phyloP scores from a whole-genome alignment of 1,140 invertebrate species.

The Bursaphelenchus mucronatus region DNA sequence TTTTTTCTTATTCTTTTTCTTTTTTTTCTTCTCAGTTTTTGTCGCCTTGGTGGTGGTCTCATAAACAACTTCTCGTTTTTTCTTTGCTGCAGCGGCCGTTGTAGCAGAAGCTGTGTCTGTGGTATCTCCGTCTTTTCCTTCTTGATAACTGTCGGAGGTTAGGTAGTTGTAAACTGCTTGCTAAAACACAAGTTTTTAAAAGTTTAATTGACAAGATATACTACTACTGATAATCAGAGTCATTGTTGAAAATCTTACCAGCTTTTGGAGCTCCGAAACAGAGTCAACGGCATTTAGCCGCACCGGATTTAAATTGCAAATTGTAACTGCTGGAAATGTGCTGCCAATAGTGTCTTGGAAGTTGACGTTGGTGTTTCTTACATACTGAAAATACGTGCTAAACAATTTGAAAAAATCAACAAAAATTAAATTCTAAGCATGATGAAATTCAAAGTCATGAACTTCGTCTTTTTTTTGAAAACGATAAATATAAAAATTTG shows the following conservation, averaged over 20 bases:
- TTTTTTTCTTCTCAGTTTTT: neutral
- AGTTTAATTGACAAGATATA: neutral
- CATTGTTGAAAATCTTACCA: neutral
- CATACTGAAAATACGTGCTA: conserved; percentile 6
- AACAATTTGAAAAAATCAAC: no score
- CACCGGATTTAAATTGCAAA: conserved; percentile 21
- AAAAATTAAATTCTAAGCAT: no score
- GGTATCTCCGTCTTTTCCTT: neutral
- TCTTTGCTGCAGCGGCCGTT: neutral
- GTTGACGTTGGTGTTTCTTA: conserved; percentile 4
- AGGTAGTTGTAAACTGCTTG: conserved; percentile 23
- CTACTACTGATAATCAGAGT: no score
- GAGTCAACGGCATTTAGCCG: conserved; percentile 5
- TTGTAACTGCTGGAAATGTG: conserved; percentile 3
- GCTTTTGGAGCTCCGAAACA: conserved; percentile 9
- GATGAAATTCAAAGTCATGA: no score
- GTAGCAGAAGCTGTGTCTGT: neutral
- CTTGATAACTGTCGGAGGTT: conserved; percentile 16
- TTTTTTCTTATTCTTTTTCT: neutral
- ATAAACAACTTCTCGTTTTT: neutral
- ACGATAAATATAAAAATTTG: no score
- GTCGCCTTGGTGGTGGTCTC: neutral
- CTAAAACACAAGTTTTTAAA: neutral
- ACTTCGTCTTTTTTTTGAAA: no score
- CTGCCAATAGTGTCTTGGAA: conserved; percentile 10